A percentile compares a stretch with the other conserved stretches of the same genome.
These are phyloP conservation scores for Meliscaeva auricollis DNA, from an alignment of 2,888 invertebrate genomes.

Conservation along the genomic window DNA sequence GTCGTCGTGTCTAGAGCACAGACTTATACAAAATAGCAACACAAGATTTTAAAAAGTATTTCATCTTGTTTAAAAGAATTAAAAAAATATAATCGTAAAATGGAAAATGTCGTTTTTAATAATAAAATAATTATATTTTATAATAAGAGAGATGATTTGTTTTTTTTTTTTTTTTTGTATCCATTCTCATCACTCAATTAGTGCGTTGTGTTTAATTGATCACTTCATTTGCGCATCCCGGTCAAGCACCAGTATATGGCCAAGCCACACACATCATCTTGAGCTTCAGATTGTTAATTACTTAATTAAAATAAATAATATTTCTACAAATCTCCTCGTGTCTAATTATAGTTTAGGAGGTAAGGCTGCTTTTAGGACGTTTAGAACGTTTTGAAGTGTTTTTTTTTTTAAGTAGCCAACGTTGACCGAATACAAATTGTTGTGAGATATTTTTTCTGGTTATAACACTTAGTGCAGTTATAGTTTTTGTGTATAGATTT, in stretches of 20 bases:
- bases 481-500: too few relatives aligned
- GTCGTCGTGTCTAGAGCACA: conserved; percentile 1
- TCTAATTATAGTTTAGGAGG: conserved; percentile 20
- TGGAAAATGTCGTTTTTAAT: conserved; percentile 66
- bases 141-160: conserved; percentile 1
- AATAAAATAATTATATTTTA: conserved; percentile 62
- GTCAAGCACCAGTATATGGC: neutral
- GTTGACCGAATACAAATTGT: too few relatives aligned
- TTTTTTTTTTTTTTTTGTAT: neutral
- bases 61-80: conserved; percentile 28
- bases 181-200: conserved; percentile 64
- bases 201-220: conserved; percentile 74
- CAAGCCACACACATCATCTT: conserved; percentile 30
- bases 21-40: neutral
- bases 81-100: conserved; percentile 37
- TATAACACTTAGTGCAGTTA: too few relatives aligned
- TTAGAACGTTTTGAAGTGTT: neutral
- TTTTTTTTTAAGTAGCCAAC: too few relatives aligned
- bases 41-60: neutral
- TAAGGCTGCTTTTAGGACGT: neutral
- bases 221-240: conserved; percentile 48
- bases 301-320: conserved; percentile 75
- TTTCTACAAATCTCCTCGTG: conserved; percentile 59
- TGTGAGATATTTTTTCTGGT: too few relatives aligned
- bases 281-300: conserved; percentile 65